Base-by-base conservation (phyloP, 64 coral and sea anemone genomes). In the Anthopleura sola region DNA sequence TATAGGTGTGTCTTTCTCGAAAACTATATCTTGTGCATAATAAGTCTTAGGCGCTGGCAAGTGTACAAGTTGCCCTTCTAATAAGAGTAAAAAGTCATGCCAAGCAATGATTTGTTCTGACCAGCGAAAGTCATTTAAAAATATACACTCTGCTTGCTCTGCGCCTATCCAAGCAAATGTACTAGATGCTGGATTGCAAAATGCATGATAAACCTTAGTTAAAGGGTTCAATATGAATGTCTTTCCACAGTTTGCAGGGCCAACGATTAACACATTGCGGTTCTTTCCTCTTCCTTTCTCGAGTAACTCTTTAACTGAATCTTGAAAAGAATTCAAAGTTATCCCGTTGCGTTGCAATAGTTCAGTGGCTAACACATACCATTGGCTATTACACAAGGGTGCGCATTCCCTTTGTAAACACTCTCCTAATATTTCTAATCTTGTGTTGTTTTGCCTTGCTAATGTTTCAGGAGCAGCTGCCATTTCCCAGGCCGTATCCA, bases 71-170 rank as follows among this genome's bases (percentile, higher is more conserved):
- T 86, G 68, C 28, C 82, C 88, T 75, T 90, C 83, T 17, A 91
- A 51, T n/a, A 91, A 74, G 48, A 92, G 71, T 60, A 92, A 78
- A 11, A 92, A 82, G 39, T 92, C 78, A 69, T 92, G 80, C 90
- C 90, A 87, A 24, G 85, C 76, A 38, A 87, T 92, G 19, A 92
- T 87, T 18, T 86, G 79, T 9, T 58, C 16, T 18, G 77, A 74
- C 60, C 90, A 84, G 13, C 90, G 24, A 50, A 87, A 92, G 66
- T 92, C 90, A 33, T 92, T 92, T 21, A 92, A 75, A 37, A 87
- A 92, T 83, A 92, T 86, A 14, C 55, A 58, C 83, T 87, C 90
- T n/a, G 39, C 23, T n/a, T 83, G 20, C 87, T 92, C 64, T n/a
- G 54, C 90, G 2, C 90, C 90, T 2, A 92, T 53, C 85, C 85